Conservation (phyloP, 2,113 vertebrate genomes). For the Empidonax traillii region DNA sequence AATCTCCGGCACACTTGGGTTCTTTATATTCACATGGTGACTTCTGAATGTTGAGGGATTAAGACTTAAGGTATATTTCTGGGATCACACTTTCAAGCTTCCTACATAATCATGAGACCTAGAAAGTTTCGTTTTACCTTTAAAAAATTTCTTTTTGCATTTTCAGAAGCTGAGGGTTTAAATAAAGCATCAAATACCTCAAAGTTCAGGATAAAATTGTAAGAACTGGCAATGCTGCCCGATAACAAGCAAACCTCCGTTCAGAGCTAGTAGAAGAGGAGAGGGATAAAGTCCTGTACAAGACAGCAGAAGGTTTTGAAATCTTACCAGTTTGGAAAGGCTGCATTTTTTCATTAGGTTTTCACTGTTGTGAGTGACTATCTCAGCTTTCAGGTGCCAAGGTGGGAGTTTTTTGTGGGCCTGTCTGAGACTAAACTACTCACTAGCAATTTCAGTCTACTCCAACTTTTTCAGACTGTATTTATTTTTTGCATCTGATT, state of each 20-base stretch:
- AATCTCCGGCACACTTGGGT: not conserved
- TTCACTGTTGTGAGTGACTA: not conserved
- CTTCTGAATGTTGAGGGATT: not conserved
- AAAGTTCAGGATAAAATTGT: not conserved
- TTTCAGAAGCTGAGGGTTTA: not conserved
- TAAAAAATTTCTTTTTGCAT: not conserved
- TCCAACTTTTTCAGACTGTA: not conserved
- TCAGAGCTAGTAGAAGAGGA: not conserved
- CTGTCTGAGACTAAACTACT: not conserved
- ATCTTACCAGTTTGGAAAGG: not conserved
- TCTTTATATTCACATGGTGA: not conserved
- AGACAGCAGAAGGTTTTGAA: not conserved
- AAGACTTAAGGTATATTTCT: not conserved
- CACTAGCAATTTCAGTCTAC: not conserved
- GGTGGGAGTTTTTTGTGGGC: not conserved
- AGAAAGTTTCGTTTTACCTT: slow-evolving; percentile 15
- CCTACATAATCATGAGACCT: not conserved
- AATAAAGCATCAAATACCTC: slow-evolving; percentile 45
- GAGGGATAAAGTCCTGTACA: not conserved
- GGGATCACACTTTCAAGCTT: slow-evolving; percentile 7
- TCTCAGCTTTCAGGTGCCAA: not conserved
- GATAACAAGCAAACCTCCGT: not conserved
- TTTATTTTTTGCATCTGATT: not conserved
- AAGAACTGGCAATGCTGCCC: not conserved
- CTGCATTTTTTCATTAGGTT: not conserved